phyloP scores from a whole-genome alignment of 2,797 vertebrate species.

The Adelosebastes latens region DNA sequence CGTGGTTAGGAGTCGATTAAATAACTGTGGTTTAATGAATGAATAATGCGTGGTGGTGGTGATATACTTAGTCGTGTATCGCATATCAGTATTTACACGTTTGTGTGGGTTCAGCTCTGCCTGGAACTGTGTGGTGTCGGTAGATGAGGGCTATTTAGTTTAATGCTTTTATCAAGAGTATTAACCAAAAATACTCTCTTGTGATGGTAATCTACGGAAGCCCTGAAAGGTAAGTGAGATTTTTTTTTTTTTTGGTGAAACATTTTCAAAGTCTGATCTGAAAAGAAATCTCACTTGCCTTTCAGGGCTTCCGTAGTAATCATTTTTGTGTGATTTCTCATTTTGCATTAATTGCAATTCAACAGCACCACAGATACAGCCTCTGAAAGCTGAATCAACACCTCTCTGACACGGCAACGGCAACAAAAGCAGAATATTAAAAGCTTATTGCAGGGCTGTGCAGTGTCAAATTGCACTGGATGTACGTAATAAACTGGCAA shows the following conservation, averaged over 20 bases:
- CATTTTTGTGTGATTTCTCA: not conserved
- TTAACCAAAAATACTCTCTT: not conserved
- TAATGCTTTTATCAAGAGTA: constrained; percentile 5
- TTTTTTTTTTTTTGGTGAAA: no score
- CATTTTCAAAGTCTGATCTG: no score
- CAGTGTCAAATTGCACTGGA: not conserved
- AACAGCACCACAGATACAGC: not conserved
- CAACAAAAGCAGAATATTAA: constrained; percentile 10
- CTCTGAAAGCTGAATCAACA: not conserved
- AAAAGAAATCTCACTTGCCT: no score
- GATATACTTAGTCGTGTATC: constrained; percentile 18
- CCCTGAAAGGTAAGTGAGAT: no score
- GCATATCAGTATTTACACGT: constrained; percentile 39
- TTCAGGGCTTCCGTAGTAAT: no score
- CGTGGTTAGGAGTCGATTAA: constrained; percentile 47
- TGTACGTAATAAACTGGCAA: constrained; percentile 4
- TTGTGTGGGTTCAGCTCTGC: constrained; percentile 11
- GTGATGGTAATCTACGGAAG: not conserved
- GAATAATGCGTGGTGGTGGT: constrained; percentile 30
- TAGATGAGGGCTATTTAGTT: not conserved
- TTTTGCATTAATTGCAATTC: constrained; percentile 12
- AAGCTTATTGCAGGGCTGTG: not conserved
- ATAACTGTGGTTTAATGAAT: constrained; percentile 50
- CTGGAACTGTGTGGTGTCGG: not conserved
- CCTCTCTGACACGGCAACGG: not conserved